phyloP scores from a whole-genome alignment of 2,888 invertebrate species.

The Hylaea fasciaria region DNA sequence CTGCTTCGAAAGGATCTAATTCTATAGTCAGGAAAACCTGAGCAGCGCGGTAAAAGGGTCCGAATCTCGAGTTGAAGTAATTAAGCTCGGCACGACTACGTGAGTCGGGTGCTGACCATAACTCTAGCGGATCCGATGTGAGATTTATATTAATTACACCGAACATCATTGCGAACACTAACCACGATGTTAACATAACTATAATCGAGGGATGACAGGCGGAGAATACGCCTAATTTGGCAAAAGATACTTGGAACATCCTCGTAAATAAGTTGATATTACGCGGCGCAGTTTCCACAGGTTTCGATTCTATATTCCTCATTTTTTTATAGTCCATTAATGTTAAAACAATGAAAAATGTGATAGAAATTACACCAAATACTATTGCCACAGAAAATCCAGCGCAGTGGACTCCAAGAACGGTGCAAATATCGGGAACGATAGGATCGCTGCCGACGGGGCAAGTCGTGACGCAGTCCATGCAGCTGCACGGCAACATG shows the following conservation, averaged over 20 bases:
- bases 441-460: slow-evolving; percentile 75
- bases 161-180: slow-evolving; percentile 84
- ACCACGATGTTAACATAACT: slow-evolving; percentile 86
- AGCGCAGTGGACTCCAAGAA: slow-evolving; percentile 86
- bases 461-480: slow-evolving; percentile 89
- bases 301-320: slow-evolving; percentile 38
- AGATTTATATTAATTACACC: slow-evolving; percentile 89
- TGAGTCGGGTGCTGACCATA: slow-evolving; percentile 95
- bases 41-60: slow-evolving; percentile 94
- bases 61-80: slow-evolving; percentile 94
- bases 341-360: slow-evolving; percentile 62
- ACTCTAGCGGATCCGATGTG: slow-evolving; percentile 95
- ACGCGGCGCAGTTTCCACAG: slow-evolving; percentile 16
- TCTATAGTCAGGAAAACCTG: slow-evolving; percentile 92
- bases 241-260: slow-evolving; percentile 64
- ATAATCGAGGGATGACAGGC: slow-evolving; percentile 88
- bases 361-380: slow-evolving; percentile 74
- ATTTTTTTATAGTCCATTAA: slow-evolving; percentile 48
- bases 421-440: slow-evolving; percentile 76
- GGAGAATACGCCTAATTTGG: slow-evolving; percentile 82
- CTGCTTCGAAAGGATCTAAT: slow-evolving; percentile 66
- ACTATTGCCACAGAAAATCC: slow-evolving; percentile 87
- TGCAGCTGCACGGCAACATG: slow-evolving; percentile 89
- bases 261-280: slow-evolving; percentile 52
- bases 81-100: slow-evolving; percentile 92